Percentiles rank a stretch among this genome's conserved stretches.
Conservation (phyloP, 2,797 vertebrate species). For the Trematomus bernacchii region DNA sequence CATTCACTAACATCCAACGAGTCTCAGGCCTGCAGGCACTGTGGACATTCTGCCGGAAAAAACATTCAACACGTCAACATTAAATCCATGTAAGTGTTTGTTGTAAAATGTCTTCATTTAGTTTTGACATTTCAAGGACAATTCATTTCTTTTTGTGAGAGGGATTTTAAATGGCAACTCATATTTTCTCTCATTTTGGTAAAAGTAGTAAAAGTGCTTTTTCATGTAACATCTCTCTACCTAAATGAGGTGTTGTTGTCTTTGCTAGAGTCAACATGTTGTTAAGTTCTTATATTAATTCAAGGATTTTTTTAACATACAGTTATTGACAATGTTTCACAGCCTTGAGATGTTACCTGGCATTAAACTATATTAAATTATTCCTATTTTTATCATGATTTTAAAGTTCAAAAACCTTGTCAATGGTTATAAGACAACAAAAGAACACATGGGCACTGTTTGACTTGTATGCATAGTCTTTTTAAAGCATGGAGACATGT, state of each 20-base stretch:
- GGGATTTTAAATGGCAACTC: not conserved
- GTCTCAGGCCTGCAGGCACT: not conserved
- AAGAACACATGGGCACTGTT: accelerated
- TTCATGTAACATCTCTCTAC: not conserved
- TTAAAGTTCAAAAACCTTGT: constrained; percentile 1
- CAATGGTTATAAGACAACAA: not conserved
- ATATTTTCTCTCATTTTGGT: constrained; percentile 10
- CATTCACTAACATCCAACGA: constrained; percentile 29
- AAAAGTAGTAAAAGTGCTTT: not conserved
- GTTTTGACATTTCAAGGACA: constrained; percentile 23
- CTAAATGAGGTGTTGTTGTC: not conserved
- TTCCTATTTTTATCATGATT: not conserved
- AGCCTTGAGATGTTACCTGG: constrained; percentile 12
- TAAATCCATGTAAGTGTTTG: constrained; percentile 18
- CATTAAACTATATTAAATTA: not conserved
- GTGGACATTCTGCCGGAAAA: constrained; percentile 19
- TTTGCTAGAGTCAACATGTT: not conserved
- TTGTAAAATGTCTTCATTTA: constrained; percentile 21
- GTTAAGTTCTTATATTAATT: constrained; percentile 17
- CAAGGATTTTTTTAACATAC: not conserved
- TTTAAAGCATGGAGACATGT: not conserved
- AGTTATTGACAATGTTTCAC: not conserved
- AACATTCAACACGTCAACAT: not conserved
- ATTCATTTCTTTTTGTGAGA: not conserved
- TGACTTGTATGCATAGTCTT: not conserved